Percentiles rank a stretch among this genome's conserved stretches.
phyloP scores from a whole-genome alignment of 2,797 vertebrate species.

The Rhabdophis nuchalis region DNA sequence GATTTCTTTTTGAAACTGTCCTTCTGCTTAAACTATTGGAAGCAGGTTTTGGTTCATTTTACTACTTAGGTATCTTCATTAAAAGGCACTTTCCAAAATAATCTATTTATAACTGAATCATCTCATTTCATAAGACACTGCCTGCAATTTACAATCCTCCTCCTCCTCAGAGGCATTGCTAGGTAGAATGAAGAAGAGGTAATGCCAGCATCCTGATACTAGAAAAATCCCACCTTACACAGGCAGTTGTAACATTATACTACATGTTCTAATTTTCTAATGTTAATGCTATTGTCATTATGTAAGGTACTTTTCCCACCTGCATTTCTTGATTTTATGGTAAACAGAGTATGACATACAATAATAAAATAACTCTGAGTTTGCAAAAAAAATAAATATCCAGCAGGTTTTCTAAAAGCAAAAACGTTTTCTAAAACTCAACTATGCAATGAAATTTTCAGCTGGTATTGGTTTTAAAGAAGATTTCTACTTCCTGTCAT shows the following conservation, averaged over 20 bases:
- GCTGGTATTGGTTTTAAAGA: background rate
- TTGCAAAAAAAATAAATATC: background rate
- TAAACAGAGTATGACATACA: background rate
- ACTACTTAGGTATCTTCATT: background rate
- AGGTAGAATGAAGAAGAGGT: background rate
- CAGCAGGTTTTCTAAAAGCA: background rate
- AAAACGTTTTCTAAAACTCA: background rate
- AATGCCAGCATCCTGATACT: background rate
- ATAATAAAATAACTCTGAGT: background rate
- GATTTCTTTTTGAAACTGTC: background rate
- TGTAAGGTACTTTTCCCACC: background rate
- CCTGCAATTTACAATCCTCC: background rate
- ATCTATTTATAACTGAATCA: background rate
- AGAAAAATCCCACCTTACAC: background rate
- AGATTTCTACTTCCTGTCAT: background rate
- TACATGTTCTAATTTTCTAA: background rate
- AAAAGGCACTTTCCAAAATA: background rate
- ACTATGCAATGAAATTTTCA: background rate
- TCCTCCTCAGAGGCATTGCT: background rate
- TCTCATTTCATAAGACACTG: background rate
- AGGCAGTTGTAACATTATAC: background rate
- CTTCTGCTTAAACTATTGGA: background rate
- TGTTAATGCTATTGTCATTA: background rate
- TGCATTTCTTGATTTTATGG: background rate
- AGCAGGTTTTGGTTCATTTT: background rate